A percentile compares a stretch with the other conserved stretches of the same genome.
Conservation (phyloP, 2,888 invertebrate species). For the Sicus ferrugineus region DNA sequence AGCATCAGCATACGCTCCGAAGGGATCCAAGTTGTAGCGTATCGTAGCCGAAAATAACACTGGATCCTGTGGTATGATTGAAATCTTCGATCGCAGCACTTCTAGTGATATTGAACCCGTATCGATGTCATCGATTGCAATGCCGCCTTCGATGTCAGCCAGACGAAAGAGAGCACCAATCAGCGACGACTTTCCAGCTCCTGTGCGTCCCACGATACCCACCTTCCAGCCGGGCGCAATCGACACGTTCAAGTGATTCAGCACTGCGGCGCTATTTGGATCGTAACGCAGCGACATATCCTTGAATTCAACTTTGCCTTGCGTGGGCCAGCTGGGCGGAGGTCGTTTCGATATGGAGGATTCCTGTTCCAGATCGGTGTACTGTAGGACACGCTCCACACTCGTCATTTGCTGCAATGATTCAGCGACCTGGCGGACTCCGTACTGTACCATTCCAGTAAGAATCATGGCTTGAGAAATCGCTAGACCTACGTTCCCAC, state of each 20-base stretch:
- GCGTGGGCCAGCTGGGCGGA: slow-evolving; percentile 73
- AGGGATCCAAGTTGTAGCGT: slow-evolving; percentile 73
- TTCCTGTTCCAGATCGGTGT: slow-evolving; percentile 75
- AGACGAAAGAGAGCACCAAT: slow-evolving; percentile 82
- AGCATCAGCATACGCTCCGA: slow-evolving; percentile 57
- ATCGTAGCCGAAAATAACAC: slow-evolving; percentile 70
- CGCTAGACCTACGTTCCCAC: slow-evolving; percentile 76
- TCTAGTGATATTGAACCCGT: slow-evolving; percentile 67
- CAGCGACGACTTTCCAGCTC: slow-evolving; percentile 83
- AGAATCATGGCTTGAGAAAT: slow-evolving; percentile 74
- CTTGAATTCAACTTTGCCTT: slow-evolving; percentile 69
- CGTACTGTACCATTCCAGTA: slow-evolving; percentile 78
- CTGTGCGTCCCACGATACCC: slow-evolving; percentile 84
- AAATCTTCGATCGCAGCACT: slow-evolving; percentile 66
- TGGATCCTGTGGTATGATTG: slow-evolving; percentile 70
- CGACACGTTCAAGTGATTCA: slow-evolving; percentile 75
- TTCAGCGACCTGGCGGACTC: slow-evolving; percentile 74
- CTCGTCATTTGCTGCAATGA: slow-evolving; percentile 76
- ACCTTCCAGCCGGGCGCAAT: slow-evolving; percentile 76
- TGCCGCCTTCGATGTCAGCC: slow-evolving; percentile 74
- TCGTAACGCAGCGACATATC: slow-evolving; percentile 71
- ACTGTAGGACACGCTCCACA: slow-evolving; percentile 77
- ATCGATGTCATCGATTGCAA: slow-evolving; percentile 77
- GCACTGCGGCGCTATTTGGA: slow-evolving; percentile 70
- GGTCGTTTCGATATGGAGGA: slow-evolving; percentile 64